Evolutionary conservation across 2,797 vertebrate species (phyloP).

Genomic region (Kryptolebias ocellatus): DNA sequence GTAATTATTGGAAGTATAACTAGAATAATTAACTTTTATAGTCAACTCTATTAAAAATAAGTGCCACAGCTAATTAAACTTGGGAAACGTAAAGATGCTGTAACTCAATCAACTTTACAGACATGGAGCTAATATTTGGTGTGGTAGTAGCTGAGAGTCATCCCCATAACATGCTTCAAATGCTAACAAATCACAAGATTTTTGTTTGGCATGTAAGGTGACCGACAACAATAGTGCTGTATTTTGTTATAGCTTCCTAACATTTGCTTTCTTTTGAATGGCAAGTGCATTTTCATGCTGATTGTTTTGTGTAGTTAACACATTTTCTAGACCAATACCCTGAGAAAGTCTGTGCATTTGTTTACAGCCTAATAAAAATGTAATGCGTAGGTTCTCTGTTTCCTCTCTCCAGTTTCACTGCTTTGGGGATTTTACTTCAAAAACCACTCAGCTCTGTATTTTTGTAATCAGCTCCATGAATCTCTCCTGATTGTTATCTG

Average conservation of each 20-base stretch:
- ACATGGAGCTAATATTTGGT: no score
- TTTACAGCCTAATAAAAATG: constrained; percentile 50
- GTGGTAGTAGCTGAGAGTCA: no score
- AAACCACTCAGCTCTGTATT: constrained; percentile 53
- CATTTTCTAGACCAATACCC: constrained; percentile 54
- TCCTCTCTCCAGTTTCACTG: constrained; percentile 31
- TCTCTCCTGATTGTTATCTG: constrained; percentile 72
- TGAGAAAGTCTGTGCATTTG: constrained; percentile 37
- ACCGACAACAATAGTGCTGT: not conserved
- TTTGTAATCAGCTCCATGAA: constrained; percentile 61
- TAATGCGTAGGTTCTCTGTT: constrained; percentile 33
- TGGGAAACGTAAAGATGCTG: no score
- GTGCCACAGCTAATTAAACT: no score
- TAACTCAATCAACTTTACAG: no score
- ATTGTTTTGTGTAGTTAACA: constrained; percentile 48
- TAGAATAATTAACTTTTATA: no score
- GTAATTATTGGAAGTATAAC: no score
- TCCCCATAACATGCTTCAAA: no score
- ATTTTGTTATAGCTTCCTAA: constrained; percentile 3
- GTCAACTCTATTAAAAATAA: no score
- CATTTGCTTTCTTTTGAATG: constrained; percentile 23
- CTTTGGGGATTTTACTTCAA: constrained; percentile 56
- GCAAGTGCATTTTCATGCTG: constrained; percentile 33
- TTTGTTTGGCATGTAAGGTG: no score
- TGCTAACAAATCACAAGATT: no score